A percentile compares a stretch with the other conserved stretches of the same genome.
Evolutionary conservation across 2,113 vertebrate species (phyloP).

Genomic region (Calypte anna): DNA sequence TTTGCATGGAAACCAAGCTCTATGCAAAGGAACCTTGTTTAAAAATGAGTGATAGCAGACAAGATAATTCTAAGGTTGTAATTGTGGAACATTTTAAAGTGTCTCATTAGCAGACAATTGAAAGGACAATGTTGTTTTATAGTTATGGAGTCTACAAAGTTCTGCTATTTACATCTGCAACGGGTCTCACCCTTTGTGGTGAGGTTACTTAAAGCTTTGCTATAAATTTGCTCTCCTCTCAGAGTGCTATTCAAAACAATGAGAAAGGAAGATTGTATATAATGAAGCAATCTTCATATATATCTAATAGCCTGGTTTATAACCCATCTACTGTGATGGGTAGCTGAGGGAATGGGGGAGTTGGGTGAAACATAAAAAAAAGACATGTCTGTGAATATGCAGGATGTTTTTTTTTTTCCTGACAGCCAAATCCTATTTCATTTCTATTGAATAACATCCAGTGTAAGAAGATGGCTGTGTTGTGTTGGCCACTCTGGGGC

Average conservation of each 20-base stretch:
- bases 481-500: not conserved
- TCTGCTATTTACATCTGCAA: not conserved
- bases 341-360: not conserved
- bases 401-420: not conserved
- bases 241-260: not conserved
- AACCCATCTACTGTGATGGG: not conserved
- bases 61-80: constrained; percentile 62
- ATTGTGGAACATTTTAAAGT: constrained; percentile 7
- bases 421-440: not conserved
- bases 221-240: not conserved
- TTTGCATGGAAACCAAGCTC: constrained; percentile 27
- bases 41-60: constrained; percentile 48
- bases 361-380: not conserved
- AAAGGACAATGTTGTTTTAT: not conserved
- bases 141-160: not conserved
- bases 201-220: not conserved
- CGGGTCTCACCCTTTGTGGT: not conserved
- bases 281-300: not conserved
- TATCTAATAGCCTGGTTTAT: not conserved
- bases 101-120: constrained; percentile 35
- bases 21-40: constrained; percentile 20
- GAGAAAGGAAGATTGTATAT: not conserved
- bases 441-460: not conserved
- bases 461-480: not conserved
- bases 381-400: not conserved